Evolutionary conservation across 2,888 invertebrate species (phyloP), one percentile per base, ranked within the genome.

Genomic region (Agrochola macilenta): DNA sequence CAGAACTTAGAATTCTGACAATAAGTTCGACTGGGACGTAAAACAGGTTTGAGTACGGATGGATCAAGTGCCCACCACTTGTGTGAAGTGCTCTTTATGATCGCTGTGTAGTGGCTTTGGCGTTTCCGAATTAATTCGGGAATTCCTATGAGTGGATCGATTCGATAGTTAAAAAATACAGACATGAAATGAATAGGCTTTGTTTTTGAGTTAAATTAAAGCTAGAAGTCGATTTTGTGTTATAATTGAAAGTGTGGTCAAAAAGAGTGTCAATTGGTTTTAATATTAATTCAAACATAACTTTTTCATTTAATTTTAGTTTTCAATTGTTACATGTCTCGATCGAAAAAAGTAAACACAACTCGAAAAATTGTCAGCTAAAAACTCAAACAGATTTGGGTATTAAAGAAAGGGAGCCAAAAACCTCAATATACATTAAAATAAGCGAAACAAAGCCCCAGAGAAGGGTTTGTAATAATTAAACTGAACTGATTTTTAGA

Each of bases 401-500:
- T 54, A 49, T 49, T n/a, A 58, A 65, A 70, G 68, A 86, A 68
- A 69, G 11, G 54, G 23, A 17, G n/a, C 30, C n/a, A 70, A 64
- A 77, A 23, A 79, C 39, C 79, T 78, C 75, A 78, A 84, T 79
- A 77, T 72, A 82, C 76, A 82, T 88, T 80, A 76, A 85, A 87
- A 87, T 76, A 82, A 73, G 57, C 58, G 54, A 74, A 84, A 88
- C 88, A 90, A 89, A 85, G 84, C 78, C 73, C 54, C 80, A 73
- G 80, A 88, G 88, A 90, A 90, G 88, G 90, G 91, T 86, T 89
- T 88, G 87, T 82, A 87, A 88, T 90, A 90, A 91, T 91, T 89
- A 90, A 90, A 86, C 81, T 80, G 76, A 76, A 81, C 84, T 88
- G 91, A 91, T 91, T 91, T 90, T 91, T 91, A 80, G 89, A 90